Conservation (phyloP, 2,888 invertebrate genomes). For the Drosophila incognita region DNA sequence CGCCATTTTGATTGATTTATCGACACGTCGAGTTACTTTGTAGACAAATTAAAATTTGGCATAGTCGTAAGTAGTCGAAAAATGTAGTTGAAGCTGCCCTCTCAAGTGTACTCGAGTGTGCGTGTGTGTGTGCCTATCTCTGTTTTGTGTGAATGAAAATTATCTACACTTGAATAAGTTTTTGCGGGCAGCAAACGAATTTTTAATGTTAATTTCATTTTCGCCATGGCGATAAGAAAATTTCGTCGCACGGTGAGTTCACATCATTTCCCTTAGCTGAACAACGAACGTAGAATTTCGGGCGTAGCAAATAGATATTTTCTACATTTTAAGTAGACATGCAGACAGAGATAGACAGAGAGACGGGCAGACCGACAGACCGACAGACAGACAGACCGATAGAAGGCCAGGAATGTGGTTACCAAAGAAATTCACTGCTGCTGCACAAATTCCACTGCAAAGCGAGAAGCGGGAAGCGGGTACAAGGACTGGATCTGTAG, state of each 20-base stretch:
- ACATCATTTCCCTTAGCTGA: slow-evolving; percentile 42
- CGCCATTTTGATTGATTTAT: slow-evolving; percentile 75
- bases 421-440: slow-evolving; percentile 63
- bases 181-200: slow-evolving; percentile 70
- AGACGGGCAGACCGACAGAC: not conserved
- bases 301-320: slow-evolving; percentile 81
- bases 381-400: not conserved
- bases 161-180: slow-evolving; percentile 82
- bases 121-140: slow-evolving; percentile 3
- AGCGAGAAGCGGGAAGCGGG: slow-evolving; percentile 4
- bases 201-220: slow-evolving; percentile 74
- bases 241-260: slow-evolving; percentile 42
- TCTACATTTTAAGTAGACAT: slow-evolving; percentile 76
- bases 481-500: not conserved
- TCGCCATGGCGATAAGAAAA: slow-evolving; percentile 69
- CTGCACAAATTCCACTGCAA: slow-evolving; percentile 70
- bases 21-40: slow-evolving; percentile 72
- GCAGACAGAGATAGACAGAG: slow-evolving; percentile 19
- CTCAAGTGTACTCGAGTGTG: slow-evolving; percentile 1
- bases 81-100: slow-evolving; percentile 37
- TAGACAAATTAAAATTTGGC: slow-evolving; percentile 74
- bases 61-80: slow-evolving; percentile 31
- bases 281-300: slow-evolving; percentile 42
- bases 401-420: slow-evolving; percentile 63
- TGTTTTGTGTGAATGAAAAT: slow-evolving; percentile 65